phyloP scores from a whole-genome alignment of 1,140 invertebrate species.

The Maniola jurtina region DNA sequence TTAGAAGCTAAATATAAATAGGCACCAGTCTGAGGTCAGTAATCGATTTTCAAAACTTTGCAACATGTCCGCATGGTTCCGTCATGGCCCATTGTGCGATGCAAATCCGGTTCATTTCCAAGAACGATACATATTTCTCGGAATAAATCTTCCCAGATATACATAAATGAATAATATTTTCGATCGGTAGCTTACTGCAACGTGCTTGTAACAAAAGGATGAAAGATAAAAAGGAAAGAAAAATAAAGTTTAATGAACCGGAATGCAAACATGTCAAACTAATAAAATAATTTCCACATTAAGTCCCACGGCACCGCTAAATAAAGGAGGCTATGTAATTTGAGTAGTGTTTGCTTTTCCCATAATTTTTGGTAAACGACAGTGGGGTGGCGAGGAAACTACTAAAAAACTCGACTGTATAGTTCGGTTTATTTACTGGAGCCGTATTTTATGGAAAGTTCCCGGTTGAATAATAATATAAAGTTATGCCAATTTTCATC shows the following conservation, averaged over 20 bases:
- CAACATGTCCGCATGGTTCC: background rate
- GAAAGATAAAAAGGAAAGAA: slow-evolving; percentile 13
- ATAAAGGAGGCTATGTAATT: slow-evolving; percentile 56
- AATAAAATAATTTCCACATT: slow-evolving; percentile 42
- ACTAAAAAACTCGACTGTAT: too few species aligned
- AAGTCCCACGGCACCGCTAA: slow-evolving; percentile 44
- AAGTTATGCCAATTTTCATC: too few species aligned
- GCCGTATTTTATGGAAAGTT: too few species aligned
- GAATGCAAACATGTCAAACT: slow-evolving; percentile 37
- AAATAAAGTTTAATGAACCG: slow-evolving; percentile 31
- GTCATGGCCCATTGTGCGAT: slow-evolving; percentile 1
- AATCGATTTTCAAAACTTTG: slow-evolving; percentile 5
- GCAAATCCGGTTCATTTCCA: slow-evolving; percentile 2
- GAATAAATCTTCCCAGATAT: slow-evolving; percentile 2
- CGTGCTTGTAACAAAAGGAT: background rate
- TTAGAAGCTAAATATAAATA: too few species aligned
- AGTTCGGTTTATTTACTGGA: too few species aligned
- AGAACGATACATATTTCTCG: slow-evolving; percentile 5
- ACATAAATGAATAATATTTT: slow-evolving; percentile 6
- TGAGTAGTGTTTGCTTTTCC: slow-evolving; percentile 70
- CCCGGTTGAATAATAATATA: too few species aligned
- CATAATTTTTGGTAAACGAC: slow-evolving; percentile 67
- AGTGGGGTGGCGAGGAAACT: slow-evolving; percentile 36
- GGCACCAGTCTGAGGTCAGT: background rate
- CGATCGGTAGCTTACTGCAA: background rate